A percentile compares a stretch with the other conserved stretches of the same genome.
Conservation (phyloP, 2,888 invertebrate species). For the Oasisia sp. region DNA sequence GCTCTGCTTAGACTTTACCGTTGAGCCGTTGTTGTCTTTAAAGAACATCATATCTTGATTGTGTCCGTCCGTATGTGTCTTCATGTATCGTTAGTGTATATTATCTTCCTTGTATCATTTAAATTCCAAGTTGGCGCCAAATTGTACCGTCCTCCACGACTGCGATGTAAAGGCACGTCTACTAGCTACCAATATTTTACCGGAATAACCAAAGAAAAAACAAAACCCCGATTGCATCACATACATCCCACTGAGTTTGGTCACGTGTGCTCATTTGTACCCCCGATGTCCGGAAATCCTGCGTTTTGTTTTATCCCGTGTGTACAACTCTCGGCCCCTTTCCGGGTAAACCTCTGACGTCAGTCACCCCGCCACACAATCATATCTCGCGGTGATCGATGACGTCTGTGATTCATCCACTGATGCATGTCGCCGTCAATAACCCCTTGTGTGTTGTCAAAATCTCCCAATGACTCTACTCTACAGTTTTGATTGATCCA, state of each 20-base stretch:
- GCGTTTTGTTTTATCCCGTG: background rate
- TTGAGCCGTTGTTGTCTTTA: no score
- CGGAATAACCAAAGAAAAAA: background rate
- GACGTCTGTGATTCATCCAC: background rate
- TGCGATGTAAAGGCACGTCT: background rate
- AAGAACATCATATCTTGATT: no score
- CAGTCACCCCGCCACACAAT: background rate
- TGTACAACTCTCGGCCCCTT: background rate
- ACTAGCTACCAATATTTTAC: background rate
- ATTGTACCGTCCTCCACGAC: background rate
- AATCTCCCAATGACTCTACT: background rate
- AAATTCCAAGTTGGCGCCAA: background rate
- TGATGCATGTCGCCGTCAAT: background rate
- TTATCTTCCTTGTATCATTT: background rate
- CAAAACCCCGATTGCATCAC: background rate
- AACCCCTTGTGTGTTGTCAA: background rate
- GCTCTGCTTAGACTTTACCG: no score
- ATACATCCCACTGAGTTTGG: background rate
- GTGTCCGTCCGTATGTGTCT: no score
- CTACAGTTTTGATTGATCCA: background rate
- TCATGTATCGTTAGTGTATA: no score
- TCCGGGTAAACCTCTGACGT: background rate
- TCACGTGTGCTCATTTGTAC: background rate
- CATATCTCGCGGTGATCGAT: background rate
- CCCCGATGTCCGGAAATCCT: slow-evolving; percentile 1